phyloP scores from a whole-genome alignment of 2,888 invertebrate genomes.

The Pyrochroa serraticornis region DNA sequence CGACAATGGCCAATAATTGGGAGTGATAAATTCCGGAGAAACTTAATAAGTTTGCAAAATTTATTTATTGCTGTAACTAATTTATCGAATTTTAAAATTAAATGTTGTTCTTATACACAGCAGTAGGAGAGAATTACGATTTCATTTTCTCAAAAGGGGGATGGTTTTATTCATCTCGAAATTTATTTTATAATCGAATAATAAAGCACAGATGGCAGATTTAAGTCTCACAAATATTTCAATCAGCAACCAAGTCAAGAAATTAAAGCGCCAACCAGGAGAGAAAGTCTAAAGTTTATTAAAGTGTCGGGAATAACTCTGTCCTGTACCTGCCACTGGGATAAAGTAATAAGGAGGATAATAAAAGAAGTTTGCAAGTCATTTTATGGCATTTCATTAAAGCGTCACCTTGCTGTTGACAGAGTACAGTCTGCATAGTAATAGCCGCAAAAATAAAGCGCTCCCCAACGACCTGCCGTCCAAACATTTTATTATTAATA shows the following conservation, averaged over 20 bases:
- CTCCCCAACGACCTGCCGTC: neutral
- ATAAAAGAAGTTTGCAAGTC: constrained; percentile 53
- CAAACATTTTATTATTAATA: constrained; percentile 18
- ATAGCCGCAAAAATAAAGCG: constrained; percentile 20
- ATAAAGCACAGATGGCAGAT: constrained; percentile 39
- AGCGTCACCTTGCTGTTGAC: constrained; percentile 31
- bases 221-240: constrained; percentile 42
- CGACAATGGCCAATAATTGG: constrained; percentile 21
- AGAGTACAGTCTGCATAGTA: constrained; percentile 31
- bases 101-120: constrained; percentile 14
- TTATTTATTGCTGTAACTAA: constrained; percentile 23
- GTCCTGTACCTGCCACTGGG: constrained; percentile 41
- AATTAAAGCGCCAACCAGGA: constrained; percentile 37
- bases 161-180: constrained; percentile 23
- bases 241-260: constrained; percentile 41
- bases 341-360: constrained; percentile 52
- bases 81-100: constrained; percentile 22
- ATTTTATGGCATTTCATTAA: constrained; percentile 52
- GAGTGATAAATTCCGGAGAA: constrained; percentile 18
- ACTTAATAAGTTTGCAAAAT: constrained; percentile 13
- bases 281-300: constrained; percentile 46
- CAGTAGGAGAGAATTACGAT: constrained; percentile 9
- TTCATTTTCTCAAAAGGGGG: constrained; percentile 11
- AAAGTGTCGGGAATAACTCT: constrained; percentile 47
- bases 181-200: constrained; percentile 43